Base-by-base conservation (phyloP, 1,140 invertebrate species). In the Rhynchophorus ferrugineus region DNA sequence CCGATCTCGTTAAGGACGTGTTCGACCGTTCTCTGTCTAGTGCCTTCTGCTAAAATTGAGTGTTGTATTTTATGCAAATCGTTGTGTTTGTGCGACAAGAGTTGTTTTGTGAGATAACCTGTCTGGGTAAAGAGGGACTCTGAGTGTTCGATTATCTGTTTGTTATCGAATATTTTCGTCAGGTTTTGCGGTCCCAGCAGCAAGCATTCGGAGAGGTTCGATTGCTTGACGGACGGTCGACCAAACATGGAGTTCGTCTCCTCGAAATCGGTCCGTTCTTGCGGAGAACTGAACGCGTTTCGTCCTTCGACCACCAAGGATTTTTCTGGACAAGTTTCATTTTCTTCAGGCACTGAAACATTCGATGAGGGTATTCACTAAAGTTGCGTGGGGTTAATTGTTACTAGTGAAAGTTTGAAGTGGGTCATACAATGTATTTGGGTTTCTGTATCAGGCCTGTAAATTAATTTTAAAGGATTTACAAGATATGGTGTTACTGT, bases 221-320 rank as follows among this genome's bases (percentile, higher is more conserved):
- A 41, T 16, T 64, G 59, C 49, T 62, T 60, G 13, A 53, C 54
- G 1, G 64, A 67, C 0, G 64, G 59, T 35, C 60, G 43, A 13
- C 62, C 63, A 48, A 68, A 67, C 1, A 49, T 41, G 3, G 58
- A 57, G 9, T 55, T 16, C 16, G 49, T 57, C 3, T 44, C 3
- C n/a, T 56, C 46, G 36, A 58, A 66, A 55, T 64, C 57, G 3
- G 67, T 70, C 16, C 59, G 48, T 63, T 70, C 68, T 57, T 70
- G 65, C 0, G 68, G 68, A 14, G 67, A 69, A 54, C 68, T 70
- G 45, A 67, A 70, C 7, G 67, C 68, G 21, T 70, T 70, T 39
- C 68, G 46, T 7, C 50, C 39, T 50, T 64, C 42, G n/a, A 46
- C 21, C 21, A 49, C 34, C n/a, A n/a, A n/a, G 37, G 35, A 13